Percentiles rank a stretch among this genome's conserved stretches.
These are phyloP conservation scores for Hyposmocoma kahamanoa DNA, from an alignment of 1,140 invertebrate species.

Conservation along the genomic window DNA sequence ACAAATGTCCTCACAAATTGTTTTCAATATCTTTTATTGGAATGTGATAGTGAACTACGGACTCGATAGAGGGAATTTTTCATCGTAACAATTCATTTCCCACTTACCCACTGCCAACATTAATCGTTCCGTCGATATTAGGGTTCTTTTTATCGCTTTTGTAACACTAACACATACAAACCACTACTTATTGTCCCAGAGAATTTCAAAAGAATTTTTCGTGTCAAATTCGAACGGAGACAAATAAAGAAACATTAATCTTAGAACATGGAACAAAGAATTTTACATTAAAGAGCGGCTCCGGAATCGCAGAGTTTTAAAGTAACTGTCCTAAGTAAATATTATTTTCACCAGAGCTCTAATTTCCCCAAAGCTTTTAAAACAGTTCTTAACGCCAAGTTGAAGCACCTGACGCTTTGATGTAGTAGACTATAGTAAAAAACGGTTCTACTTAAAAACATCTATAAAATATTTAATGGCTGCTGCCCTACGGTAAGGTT, in stretches of 20 bases:
- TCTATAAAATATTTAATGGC: no score
- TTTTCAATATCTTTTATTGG: slow-evolving; percentile 27
- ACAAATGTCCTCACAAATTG: slow-evolving; percentile 24
- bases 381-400: no score
- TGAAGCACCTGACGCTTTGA: no score
- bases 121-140: no score
- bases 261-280: not conserved
- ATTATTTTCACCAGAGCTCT: not conserved
- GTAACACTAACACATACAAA: no score
- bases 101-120: not conserved
- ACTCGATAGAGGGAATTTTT: slow-evolving; percentile 14
- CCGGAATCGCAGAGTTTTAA: not conserved
- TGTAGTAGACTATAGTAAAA: no score
- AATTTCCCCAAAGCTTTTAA: no score
- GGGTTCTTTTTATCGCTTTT: no score
- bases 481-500: no score
- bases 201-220: not conserved
- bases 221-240: not conserved
- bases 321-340: not conserved
- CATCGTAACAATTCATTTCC: not conserved
- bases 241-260: not conserved
- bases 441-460: no score
- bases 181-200: no score
- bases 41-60: slow-evolving; percentile 18
- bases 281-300: not conserved